These are phyloP conservation scores for Iphiclides podalirius DNA, from an alignment of 2,888 invertebrate species.

Conservation along the genomic window DNA sequence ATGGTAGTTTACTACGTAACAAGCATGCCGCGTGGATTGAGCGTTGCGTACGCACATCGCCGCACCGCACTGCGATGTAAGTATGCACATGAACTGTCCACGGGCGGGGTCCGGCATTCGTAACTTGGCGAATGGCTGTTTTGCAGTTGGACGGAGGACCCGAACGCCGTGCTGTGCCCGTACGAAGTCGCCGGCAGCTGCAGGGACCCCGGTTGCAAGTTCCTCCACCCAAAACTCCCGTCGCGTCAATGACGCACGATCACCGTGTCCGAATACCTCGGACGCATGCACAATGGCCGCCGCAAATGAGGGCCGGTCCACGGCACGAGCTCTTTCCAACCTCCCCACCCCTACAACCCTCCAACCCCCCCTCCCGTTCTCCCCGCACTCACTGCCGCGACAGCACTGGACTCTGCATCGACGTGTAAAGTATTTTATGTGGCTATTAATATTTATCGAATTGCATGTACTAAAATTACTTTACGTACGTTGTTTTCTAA, in stretches of 20 bases:
- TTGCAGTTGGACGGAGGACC: slow-evolving; percentile 74
- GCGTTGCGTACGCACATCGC: slow-evolving; percentile 54
- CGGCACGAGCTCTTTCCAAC: slow-evolving; percentile 28
- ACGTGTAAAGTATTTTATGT: slow-evolving; percentile 71
- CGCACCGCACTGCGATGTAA: slow-evolving; percentile 53
- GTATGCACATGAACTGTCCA: slow-evolving; percentile 57
- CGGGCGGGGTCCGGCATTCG: slow-evolving; percentile 28
- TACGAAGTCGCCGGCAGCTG: slow-evolving; percentile 73
- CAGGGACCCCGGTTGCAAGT: slow-evolving; percentile 75
- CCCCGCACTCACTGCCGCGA: slow-evolving; percentile 27
- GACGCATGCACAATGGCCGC: slow-evolving; percentile 10
- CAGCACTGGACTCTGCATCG: slow-evolving; percentile 51
- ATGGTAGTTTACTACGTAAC: slow-evolving; percentile 31
- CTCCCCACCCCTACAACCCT: slow-evolving; percentile 32
- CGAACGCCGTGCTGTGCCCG: slow-evolving; percentile 73
- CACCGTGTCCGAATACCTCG: slow-evolving; percentile 33
- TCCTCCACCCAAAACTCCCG: slow-evolving; percentile 60
- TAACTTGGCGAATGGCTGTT: slow-evolving; percentile 33
- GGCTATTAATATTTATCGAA: slow-evolving; percentile 28
- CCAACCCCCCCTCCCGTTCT: slow-evolving; percentile 32
- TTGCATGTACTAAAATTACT: slow-evolving; percentile 6
- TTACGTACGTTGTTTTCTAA: slow-evolving; percentile 22
- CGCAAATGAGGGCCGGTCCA: slow-evolving; percentile 21
- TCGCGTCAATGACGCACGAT: slow-evolving; percentile 50
- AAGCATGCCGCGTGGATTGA: slow-evolving; percentile 47